Evolutionary conservation across 2,888 invertebrate genomes (phyloP).

Genomic region (Thera obeliscata): DNA sequence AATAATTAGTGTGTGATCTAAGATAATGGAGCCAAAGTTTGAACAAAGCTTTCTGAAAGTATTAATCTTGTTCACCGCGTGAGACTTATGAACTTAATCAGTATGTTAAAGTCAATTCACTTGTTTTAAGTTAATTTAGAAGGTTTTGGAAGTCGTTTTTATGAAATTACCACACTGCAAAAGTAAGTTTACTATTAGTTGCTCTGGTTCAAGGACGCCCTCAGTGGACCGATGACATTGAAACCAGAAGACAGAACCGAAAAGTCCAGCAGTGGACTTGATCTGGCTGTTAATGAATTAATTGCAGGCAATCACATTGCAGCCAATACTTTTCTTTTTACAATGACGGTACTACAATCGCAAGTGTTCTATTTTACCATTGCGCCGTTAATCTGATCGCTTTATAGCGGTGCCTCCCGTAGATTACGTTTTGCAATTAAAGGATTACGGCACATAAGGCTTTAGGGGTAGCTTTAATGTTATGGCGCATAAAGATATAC

Average conservation of each 20-base stretch:
- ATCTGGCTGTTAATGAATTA: too few relatives aligned
- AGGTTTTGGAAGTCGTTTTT: background rate
- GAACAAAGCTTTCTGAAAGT: background rate
- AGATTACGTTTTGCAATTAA: constrained; percentile 19
- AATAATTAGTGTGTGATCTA: constrained; percentile 4
- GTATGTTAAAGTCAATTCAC: constrained; percentile 6
- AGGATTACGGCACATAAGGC: constrained; percentile 10
- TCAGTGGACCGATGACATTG: too few relatives aligned
- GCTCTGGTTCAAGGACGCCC: too few relatives aligned
- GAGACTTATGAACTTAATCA: constrained; percentile 13
- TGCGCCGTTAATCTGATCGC: constrained; percentile 8
- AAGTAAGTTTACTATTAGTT: background rate
- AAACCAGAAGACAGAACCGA: too few relatives aligned
- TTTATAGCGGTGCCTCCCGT: constrained; percentile 7
- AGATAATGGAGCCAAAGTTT: constrained; percentile 7
- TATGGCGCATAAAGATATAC: background rate
- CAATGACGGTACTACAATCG: background rate
- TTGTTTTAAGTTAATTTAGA: constrained; percentile 12
- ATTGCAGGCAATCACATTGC: background rate
- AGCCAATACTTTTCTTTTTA: background rate
- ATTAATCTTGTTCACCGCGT: constrained; percentile 15
- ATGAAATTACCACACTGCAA: background rate
- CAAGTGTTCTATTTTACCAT: constrained; percentile 7
- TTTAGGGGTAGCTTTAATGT: constrained; percentile 1
- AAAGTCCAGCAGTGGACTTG: too few relatives aligned